Evolutionary conservation across 2,797 vertebrate genomes (phyloP), one percentile per base, ranked within the genome.

Genomic region (Pangasius mekongensis): DNA sequence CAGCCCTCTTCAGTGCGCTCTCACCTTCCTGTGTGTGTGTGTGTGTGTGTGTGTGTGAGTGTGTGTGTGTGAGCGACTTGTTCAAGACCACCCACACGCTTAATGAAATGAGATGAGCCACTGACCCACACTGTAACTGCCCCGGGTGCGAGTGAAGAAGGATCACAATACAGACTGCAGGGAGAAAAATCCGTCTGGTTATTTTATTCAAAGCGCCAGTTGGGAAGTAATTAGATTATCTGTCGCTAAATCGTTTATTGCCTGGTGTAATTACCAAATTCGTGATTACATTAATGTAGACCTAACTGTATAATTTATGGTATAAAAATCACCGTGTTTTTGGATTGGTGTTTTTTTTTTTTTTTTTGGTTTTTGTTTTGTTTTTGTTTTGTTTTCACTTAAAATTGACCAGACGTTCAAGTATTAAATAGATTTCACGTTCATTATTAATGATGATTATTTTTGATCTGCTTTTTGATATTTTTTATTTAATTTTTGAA

Each of bases 1-100:
- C 76, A 81, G 87, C 80, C 62, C 85, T 86, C 88, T 86, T 88
- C 88, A 87, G 56, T 89, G 85, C 36, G 90, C 85, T 87, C 90
- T 92, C 86, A 92, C 90, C 90, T 92, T 92, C 84, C 87, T 58
- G 82, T 80, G 83, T 49, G 82, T 83, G 82, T 82, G 78, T 67
- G 80, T 47, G 80, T 82, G 39, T 66, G 82, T 83, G 82, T 49
- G 16, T 84, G 82, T 67, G 62, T 36, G 62, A n/a, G n/a, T 52
- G 82, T 67, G 60, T 13, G 39, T 64, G 58, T 83, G 80, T 64
- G 80, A 66, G 85, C 69, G 64, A 87, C 69, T 90, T 90, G 83
- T 87, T 58, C 67, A 47, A 83, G 91, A 92, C 91, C 91, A 92
- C 91, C 90, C 90, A 92, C 91, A 89, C 30, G 83, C 85, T 90